phyloP scores from a whole-genome alignment of 2,113 vertebrate genomes.

The Vulpes vulpes region DNA sequence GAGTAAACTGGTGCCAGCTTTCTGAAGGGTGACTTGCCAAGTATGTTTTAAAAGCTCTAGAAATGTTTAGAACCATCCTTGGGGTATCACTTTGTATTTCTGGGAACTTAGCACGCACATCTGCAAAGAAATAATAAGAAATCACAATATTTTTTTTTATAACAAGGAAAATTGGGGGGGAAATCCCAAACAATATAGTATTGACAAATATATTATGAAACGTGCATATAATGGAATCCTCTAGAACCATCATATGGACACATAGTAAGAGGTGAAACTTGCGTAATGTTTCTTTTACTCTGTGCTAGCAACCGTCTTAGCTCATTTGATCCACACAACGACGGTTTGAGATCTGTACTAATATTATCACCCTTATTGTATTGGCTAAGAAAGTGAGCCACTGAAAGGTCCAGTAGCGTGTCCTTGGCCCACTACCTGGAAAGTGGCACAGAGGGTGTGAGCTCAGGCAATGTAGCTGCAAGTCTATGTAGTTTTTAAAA shows the following conservation, averaged over 20 bases:
- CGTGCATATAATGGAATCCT: neutral
- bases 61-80: neutral
- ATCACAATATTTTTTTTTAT: neutral
- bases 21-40: neutral
- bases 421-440: fast-evolving
- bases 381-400: neutral
- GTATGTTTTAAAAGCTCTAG: neutral
- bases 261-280: no score
- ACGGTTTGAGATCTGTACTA: neutral
- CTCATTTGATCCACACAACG: neutral
- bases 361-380: no score
- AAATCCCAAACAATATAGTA: neutral
- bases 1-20: neutral
- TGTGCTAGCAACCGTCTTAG: fast-evolving
- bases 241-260: neutral
- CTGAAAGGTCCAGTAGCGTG: no score
- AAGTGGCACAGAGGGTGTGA: fast-evolving
- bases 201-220: neutral
- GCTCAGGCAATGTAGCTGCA: neutral
- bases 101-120: neutral
- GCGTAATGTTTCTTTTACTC: neutral
- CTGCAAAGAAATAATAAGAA: neutral
- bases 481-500: neutral
- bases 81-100: neutral
- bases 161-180: neutral